A percentile compares a stretch with the other conserved stretches of the same genome.
phyloP scores from a whole-genome alignment of 2,113 vertebrate genomes.

The Elephas maximus region DNA sequence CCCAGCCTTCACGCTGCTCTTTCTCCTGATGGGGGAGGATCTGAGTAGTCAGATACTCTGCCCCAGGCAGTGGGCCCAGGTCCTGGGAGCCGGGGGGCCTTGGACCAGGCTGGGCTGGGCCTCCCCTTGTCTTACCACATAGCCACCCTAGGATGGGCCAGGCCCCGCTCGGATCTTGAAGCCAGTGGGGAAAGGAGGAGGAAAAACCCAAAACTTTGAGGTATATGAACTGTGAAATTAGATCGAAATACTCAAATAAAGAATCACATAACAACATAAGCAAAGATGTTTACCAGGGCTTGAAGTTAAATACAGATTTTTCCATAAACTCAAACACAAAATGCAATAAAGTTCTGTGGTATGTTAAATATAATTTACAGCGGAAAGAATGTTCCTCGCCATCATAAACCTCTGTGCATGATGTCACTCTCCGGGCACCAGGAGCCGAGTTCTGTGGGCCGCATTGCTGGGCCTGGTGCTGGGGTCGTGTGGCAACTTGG shows the following conservation, averaged over 20 bases:
- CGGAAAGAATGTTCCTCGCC: slow-evolving; percentile 76
- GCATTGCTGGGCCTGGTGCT: neutral
- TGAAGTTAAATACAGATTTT: slow-evolving; percentile 93
- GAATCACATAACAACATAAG: slow-evolving; percentile 89
- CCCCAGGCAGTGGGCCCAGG: fast-evolving
- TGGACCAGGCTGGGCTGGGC: neutral
- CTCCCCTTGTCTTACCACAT: fast-evolving
- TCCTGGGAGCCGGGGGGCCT: neutral
- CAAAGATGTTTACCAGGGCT: slow-evolving; percentile 92
- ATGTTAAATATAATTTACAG: slow-evolving; percentile 91
- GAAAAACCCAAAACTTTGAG: slow-evolving; percentile 89
- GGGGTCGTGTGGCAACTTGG: fast-evolving
- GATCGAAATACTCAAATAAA: slow-evolving; percentile 91
- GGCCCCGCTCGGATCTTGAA: neutral
- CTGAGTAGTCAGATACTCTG: neutral
- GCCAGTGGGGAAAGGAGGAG: slow-evolving; percentile 67
- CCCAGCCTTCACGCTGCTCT: fast-evolving
- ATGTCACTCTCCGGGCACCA: slow-evolving; percentile 46
- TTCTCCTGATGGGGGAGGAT: neutral
- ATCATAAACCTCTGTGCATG: neutral
- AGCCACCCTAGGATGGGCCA: neutral
- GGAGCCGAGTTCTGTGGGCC: neutral
- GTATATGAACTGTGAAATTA: slow-evolving; percentile 93
- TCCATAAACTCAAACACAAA: slow-evolving; percentile 89
- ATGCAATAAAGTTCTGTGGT: slow-evolving; percentile 89